Percentiles rank a stretch among this genome's conserved stretches.
Evolutionary conservation across 1,140 invertebrate genomes (phyloP).

Genomic region (Metaphire vulgaris): DNA sequence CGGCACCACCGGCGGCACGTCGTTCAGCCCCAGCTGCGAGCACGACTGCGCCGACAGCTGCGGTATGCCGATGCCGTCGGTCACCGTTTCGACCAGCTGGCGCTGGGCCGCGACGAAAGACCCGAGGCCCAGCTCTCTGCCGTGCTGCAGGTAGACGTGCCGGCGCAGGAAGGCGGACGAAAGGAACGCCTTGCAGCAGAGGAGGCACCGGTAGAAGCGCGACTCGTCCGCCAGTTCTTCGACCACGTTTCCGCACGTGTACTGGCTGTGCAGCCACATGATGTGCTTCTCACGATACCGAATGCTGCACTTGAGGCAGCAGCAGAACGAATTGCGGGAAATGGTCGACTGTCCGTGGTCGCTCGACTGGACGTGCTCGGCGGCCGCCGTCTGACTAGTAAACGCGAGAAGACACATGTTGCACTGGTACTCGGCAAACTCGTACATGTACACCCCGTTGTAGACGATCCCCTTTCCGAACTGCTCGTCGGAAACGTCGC

Average conservation of each 20-base stretch:
- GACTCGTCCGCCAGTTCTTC: background rate
- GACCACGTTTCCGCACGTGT: conserved; percentile 4
- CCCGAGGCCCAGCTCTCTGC: background rate
- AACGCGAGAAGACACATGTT: background rate
- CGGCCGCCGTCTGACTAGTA: background rate
- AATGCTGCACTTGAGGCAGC: conserved; percentile 12
- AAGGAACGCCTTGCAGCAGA: conserved; percentile 14
- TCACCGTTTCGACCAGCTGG: background rate
- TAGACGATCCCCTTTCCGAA: conserved; percentile 1
- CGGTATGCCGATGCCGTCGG: background rate
- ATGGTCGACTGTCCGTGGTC: background rate
- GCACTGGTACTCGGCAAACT: conserved; percentile 9
- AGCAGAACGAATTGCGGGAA: background rate
- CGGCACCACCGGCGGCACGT: background rate
- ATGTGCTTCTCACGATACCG: conserved; percentile 7
- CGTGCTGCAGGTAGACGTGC: conserved; percentile 10
- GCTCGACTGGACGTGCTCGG: conserved; percentile 6
- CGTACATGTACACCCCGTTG: conserved; percentile 9
- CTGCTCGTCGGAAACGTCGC: background rate
- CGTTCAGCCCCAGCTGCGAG: background rate
- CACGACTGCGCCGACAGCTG: background rate
- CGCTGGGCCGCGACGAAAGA: too few relatives aligned
- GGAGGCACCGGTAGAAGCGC: conserved; percentile 2
- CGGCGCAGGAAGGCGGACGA: conserved; percentile 5
- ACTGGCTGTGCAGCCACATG: conserved; percentile 4